Base-by-base conservation (phyloP, 2,888 invertebrate genomes). In the Eucera pruinosa region DNA sequence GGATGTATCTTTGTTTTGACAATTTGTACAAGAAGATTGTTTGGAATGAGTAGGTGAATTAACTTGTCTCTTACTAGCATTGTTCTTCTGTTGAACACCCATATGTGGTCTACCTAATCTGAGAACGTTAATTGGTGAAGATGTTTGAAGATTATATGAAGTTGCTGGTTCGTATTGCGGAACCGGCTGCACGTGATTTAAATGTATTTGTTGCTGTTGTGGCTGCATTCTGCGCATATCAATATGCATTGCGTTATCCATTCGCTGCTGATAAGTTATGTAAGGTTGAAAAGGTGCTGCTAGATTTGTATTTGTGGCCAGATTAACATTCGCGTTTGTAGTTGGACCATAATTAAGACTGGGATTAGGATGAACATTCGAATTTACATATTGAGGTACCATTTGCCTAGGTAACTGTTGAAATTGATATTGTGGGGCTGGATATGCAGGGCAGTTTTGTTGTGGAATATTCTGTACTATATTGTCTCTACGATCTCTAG, bases 371-470 rank as follows among this genome's bases (percentile, higher is more conserved):
- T 87, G 87, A 41, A 89, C 67, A 33, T 88, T 89, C 0, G 89
- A 86, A 15, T 87, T 88, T 9, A 89, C 80, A 36, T 87, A 90
- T n/a, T 89, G 88, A 2, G 89, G 86, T 45, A 87, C 81, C 79
- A 90, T 86, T 65, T 87, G 88, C 20, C 89, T 85, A 3, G 87
- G 86, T 50, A 89, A 57, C 48, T 87, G 88, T 20, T 88, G 88
- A 78, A 88, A 87, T 15, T 89, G 89, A 55, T 90, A 89, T 23
- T 86, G 87, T 0, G 86, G 77, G 1, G 86, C 72, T 7, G 86
- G 83, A 75, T 89, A 89, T 3, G 86, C 84, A 0, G 87, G 88
- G 55, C 88, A 89, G 60, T 84, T 89, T 80, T 87, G 89, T 45
- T 87, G 88, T 4, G 79, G 78, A 7, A 85, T 80, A 70, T 86